phyloP scores from a whole-genome alignment of 1,140 invertebrate species.

The Cecropterus lyciades region DNA sequence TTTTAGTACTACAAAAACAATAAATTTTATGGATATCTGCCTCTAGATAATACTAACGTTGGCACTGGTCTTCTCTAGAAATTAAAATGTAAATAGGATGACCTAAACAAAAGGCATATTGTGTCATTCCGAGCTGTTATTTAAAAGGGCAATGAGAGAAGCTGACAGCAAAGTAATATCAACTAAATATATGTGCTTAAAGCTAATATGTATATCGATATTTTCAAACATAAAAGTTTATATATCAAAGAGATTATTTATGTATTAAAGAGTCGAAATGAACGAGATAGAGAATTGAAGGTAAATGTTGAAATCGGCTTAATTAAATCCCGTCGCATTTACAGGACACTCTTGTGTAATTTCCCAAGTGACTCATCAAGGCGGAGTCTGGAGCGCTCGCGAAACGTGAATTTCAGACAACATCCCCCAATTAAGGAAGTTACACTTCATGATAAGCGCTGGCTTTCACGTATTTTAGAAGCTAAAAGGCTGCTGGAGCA shows the following conservation, averaged over 20 bases:
- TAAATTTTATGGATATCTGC: no score
- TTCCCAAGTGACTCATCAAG: slow-evolving; percentile 35
- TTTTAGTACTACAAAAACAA: no score
- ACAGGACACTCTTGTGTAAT: slow-evolving; percentile 31
- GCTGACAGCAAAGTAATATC: no score
- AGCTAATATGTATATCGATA: no score
- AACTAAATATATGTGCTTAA: no score
- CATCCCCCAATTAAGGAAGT: slow-evolving; percentile 33
- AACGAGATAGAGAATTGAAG: neutral
- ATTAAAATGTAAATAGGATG: no score
- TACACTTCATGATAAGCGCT: slow-evolving; percentile 15
- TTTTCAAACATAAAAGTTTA: no score
- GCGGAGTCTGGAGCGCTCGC: slow-evolving; percentile 12
- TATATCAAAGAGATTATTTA: no score
- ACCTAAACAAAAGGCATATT: no score
- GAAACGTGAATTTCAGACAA: slow-evolving; percentile 17
- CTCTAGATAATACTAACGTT: neutral
- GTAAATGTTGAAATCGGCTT: slow-evolving; percentile 22
- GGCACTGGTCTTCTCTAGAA: neutral
- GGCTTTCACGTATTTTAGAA: neutral
- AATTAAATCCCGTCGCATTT: slow-evolving; percentile 24
- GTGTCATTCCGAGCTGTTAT: no score
- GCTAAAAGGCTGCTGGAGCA: neutral
- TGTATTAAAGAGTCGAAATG: neutral
- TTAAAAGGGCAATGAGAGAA: no score